These are phyloP conservation scores for Eulemur coronatus DNA, from an alignment of 2,797 vertebrate species.

Conservation along the genomic window DNA sequence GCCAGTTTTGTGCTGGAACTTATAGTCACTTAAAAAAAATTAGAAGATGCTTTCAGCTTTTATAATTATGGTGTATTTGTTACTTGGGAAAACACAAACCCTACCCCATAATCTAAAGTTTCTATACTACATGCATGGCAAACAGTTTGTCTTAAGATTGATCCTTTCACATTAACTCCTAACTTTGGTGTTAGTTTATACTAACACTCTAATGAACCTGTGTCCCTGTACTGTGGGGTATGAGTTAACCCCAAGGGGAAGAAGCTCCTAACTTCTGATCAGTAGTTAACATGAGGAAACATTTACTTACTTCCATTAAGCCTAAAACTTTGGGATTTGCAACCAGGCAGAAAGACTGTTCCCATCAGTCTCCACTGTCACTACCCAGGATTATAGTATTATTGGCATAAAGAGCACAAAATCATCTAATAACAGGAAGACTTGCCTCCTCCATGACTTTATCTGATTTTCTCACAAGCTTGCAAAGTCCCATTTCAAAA, in stretches of 20 bases:
- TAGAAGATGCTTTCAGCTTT: conserved; percentile 20
- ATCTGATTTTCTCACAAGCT: background rate
- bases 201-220: background rate
- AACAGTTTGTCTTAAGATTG: background rate
- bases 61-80: background rate
- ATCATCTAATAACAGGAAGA: background rate
- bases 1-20: background rate
- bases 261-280: background rate
- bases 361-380: background rate
- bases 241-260: background rate
- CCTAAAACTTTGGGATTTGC: background rate
- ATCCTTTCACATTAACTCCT: background rate
- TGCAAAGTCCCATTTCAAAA: background rate
- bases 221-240: background rate
- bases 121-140: background rate
- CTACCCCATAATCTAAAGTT: background rate
- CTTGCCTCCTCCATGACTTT: background rate
- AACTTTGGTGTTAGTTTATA: background rate
- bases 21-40: background rate
- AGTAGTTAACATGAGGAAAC: background rate
- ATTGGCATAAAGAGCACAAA: background rate
- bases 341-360: background rate
- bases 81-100: background rate
- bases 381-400: background rate
- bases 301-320: background rate